Conservation (phyloP, 2,797 vertebrate species). For the Fringilla coelebs region DNA sequence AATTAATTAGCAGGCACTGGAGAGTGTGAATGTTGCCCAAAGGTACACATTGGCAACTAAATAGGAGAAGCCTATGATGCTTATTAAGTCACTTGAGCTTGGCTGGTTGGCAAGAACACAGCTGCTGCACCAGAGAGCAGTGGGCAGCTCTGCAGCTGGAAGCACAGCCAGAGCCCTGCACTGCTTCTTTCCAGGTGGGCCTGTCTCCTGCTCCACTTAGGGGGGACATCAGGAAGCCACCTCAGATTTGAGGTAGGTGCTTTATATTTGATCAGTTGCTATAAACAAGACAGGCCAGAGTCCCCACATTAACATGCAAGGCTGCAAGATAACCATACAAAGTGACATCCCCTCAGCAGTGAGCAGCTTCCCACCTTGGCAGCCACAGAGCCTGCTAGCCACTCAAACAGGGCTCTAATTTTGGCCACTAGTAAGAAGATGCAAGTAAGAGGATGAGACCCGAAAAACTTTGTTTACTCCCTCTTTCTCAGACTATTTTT, state of each 20-base stretch:
- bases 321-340: neutral
- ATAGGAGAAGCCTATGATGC: neutral
- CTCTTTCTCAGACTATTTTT: neutral
- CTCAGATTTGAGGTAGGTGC: neutral
- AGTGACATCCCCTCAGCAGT: neutral
- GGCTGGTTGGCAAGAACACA: neutral
- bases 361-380: neutral
- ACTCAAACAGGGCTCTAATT: neutral
- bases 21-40: constrained; percentile 34
- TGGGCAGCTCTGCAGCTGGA: neutral
- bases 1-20: constrained; percentile 58
- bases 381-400: neutral
- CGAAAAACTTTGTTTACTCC: neutral
- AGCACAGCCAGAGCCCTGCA: neutral
- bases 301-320: neutral
- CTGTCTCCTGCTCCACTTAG: neutral
- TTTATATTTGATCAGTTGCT: neutral
- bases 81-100: neutral
- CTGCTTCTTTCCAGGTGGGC: neutral
- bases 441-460: neutral
- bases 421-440: neutral
- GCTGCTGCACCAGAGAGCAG: neutral
- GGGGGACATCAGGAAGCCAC: neutral
- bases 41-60: constrained; percentile 15
- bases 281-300: neutral